These are phyloP conservation scores for Hermatobates lingyangjiaoensis DNA, from an alignment of 1,140 invertebrate species.

Conservation along the genomic window DNA sequence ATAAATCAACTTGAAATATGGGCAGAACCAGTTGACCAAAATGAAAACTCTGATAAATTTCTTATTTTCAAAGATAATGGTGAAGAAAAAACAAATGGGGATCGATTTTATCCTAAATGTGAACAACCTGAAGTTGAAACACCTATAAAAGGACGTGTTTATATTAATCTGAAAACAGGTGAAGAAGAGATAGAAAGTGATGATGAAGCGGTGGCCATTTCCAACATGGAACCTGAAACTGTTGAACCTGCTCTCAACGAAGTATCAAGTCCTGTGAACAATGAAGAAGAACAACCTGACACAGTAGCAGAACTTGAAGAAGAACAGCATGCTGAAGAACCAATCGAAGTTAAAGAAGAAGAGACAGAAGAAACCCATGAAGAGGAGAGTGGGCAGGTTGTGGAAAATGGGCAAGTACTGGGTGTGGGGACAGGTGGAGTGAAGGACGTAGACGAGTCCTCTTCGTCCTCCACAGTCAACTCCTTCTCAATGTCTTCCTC, in stretches of 20 bases:
- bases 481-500: neutral
- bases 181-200: conserved; percentile 23
- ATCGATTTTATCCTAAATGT: conserved; percentile 5
- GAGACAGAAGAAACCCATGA: neutral
- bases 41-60: conserved; percentile 22
- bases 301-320: neutral
- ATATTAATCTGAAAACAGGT: conserved; percentile 33
- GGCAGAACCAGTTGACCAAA: conserved; percentile 24
- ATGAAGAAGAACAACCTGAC: conserved; percentile 1
- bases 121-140: neutral
- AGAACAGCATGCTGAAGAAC: conserved; percentile 1
- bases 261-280: neutral
- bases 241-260: neutral
- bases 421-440: neutral
- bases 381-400: neutral
- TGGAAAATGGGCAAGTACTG: neutral
- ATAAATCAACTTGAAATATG: conserved; percentile 31
- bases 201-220: conserved; percentile 5
- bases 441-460: neutral
- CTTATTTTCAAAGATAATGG: conserved; percentile 25
- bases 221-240: conserved; percentile 3
- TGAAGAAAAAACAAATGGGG: conserved; percentile 16
- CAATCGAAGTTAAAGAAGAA: conserved; percentile 5
- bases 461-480: neutral
- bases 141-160: conserved; percentile 26